A percentile compares a stretch with the other conserved stretches of the same genome.
phyloP scores from a whole-genome alignment of 2,888 invertebrate species.

The Eulithis prunata region DNA sequence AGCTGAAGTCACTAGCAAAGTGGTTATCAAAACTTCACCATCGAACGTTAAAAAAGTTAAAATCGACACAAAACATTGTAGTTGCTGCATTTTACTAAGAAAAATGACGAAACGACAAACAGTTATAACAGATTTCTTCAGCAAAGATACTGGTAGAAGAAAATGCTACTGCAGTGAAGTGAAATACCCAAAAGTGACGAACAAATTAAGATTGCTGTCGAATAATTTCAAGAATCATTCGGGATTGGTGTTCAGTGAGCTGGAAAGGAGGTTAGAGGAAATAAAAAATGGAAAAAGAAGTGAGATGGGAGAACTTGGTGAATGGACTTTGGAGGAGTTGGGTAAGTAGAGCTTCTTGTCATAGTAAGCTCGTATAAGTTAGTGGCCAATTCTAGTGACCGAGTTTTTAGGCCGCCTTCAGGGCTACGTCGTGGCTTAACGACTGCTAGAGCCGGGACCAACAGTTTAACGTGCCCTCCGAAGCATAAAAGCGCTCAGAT shows the following conservation, averaged over 20 bases:
- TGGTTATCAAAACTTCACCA: conserved; percentile 1
- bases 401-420: no score
- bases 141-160: conserved; percentile 12
- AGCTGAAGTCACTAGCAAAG: conserved; percentile 25
- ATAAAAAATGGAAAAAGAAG: conserved; percentile 19
- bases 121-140: conserved; percentile 66
- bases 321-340: conserved; percentile 53
- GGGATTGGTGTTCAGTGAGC: conserved; percentile 44
- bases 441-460: no score
- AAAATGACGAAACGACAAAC: conserved; percentile 61
- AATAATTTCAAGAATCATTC: conserved; percentile 54
- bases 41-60: background rate
- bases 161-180: conserved; percentile 60
- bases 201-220: conserved; percentile 61
- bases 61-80: conserved; percentile 54
- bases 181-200: conserved; percentile 59
- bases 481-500: no score
- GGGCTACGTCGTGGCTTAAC: no score
- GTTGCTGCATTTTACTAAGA: conserved; percentile 63
- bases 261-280: conserved; percentile 47
- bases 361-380: no score
- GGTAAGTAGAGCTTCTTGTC: conserved; percentile 44
- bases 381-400: no score
- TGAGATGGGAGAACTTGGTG: conserved; percentile 18
- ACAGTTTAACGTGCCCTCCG: no score